phyloP scores from a whole-genome alignment of 2,113 vertebrate genomes.

The Genyomyrus donnyi region DNA sequence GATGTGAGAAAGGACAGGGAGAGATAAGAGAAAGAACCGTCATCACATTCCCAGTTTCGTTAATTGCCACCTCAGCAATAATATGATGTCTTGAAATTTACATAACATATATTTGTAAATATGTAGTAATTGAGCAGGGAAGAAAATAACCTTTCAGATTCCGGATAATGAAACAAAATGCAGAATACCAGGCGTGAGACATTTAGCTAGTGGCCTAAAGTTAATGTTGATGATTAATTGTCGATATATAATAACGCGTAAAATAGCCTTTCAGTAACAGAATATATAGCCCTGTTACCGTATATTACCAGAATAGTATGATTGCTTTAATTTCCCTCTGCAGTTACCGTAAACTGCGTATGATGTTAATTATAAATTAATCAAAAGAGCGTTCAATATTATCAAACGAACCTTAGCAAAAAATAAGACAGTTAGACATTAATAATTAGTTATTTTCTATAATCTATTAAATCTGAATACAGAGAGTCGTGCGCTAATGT shows the following conservation, averaged over 20 bases:
- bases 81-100: not conserved
- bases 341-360: not conserved
- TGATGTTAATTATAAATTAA: not conserved
- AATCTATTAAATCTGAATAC: not conserved
- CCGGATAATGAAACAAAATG: not conserved
- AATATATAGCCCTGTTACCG: not conserved
- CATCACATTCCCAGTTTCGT: not conserved
- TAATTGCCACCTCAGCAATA: not conserved
- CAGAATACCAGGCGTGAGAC: not conserved
- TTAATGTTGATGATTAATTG: not conserved
- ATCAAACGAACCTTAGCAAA: not conserved
- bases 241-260: not conserved
- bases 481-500: not conserved
- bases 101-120: not conserved
- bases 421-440: not conserved
- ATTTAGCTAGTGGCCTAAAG: not conserved
- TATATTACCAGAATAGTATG: not conserved
- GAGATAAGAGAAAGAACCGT: constrained; percentile 3
- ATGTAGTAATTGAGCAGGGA: not conserved
- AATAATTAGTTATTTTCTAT: not conserved
- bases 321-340: not conserved
- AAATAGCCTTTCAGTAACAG: not conserved
- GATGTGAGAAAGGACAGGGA: constrained; percentile 9
- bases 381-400: not conserved
- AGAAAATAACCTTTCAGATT: not conserved